Conservation (phyloP, 2,797 vertebrate species). For the Xenopus petersii region DNA sequence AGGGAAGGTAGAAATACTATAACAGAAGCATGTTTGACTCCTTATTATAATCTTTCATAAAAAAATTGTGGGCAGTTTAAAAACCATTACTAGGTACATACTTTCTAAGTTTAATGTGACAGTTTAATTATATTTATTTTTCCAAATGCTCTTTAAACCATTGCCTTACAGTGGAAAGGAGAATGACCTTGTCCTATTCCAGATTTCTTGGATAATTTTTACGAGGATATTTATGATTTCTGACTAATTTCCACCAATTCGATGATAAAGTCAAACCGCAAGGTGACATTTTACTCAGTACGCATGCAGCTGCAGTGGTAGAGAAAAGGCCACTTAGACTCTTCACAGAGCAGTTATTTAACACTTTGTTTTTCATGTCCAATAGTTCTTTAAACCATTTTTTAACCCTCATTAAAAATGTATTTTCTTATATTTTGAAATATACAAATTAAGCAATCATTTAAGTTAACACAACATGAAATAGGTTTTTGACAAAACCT, state of each 20-base stretch:
- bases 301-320: neutral
- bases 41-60: conserved; percentile 41
- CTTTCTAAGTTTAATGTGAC: conserved; percentile 14
- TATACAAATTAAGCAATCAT: too few species aligned
- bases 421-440: too few species aligned
- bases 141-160: neutral
- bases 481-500: too few species aligned
- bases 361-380: too few species aligned
- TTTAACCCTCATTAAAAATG: too few species aligned
- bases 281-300: neutral
- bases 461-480: too few species aligned
- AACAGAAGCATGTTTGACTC: neutral
- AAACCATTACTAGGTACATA: conserved; percentile 19
- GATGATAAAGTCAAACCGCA: neutral
- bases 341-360: too few species aligned
- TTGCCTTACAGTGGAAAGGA: conserved; percentile 1
- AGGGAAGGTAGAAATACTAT: conserved; percentile 27
- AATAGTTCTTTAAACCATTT: too few species aligned
- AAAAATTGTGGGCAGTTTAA: conserved; percentile 23
- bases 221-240: conserved; percentile 1
- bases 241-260: neutral
- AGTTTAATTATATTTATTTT: conserved; percentile 8
- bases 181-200: conserved; percentile 26
- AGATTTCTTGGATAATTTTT: neutral
- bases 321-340: neutral